Conservation (phyloP, 2,888 invertebrate species). For the Caenorhabditis uteleia region DNA sequence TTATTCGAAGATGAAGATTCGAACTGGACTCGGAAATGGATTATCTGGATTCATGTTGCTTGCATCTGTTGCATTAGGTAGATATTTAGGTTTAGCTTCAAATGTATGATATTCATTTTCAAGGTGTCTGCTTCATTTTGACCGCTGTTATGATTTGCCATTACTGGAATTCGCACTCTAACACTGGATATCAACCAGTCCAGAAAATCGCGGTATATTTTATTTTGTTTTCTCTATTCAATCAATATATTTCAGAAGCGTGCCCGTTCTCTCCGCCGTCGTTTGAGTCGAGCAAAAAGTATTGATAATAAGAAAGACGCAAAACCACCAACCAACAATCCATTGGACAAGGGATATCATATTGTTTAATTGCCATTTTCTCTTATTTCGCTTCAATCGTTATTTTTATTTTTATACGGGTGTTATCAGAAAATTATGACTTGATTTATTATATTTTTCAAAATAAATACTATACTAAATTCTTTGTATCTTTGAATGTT, state of each 20-base stretch:
- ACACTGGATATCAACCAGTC: slow-evolving; percentile 65
- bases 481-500: slow-evolving; percentile 9
- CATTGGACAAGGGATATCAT: slow-evolving; percentile 47
- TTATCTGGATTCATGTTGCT: slow-evolving; percentile 66
- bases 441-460: slow-evolving; percentile 1
- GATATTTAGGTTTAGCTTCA: background rate
- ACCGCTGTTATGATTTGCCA: slow-evolving; percentile 68
- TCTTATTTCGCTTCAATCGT: background rate
- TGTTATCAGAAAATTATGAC: slow-evolving; percentile 5
- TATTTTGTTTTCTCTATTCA: background rate
- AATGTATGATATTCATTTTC: background rate
- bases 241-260: slow-evolving; percentile 49
- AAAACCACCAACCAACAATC: slow-evolving; percentile 22
- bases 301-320: slow-evolving; percentile 46
- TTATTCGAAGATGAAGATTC: slow-evolving; percentile 64
- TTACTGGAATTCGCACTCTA: slow-evolving; percentile 67
- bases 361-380: slow-evolving; percentile 36
- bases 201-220: slow-evolving; percentile 58
- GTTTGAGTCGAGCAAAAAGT: slow-evolving; percentile 56
- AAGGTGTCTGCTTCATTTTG: slow-evolving; percentile 66
- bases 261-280: slow-evolving; percentile 51
- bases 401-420: slow-evolving; percentile 14
- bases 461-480: slow-evolving; percentile 1
- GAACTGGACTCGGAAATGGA: slow-evolving; percentile 65
- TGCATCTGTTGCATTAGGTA: slow-evolving; percentile 61